Evolutionary conservation across 2,888 invertebrate genomes (phyloP), one percentile per base, ranked within the genome.

Genomic region (Leptinotarsa tumamoca): DNA sequence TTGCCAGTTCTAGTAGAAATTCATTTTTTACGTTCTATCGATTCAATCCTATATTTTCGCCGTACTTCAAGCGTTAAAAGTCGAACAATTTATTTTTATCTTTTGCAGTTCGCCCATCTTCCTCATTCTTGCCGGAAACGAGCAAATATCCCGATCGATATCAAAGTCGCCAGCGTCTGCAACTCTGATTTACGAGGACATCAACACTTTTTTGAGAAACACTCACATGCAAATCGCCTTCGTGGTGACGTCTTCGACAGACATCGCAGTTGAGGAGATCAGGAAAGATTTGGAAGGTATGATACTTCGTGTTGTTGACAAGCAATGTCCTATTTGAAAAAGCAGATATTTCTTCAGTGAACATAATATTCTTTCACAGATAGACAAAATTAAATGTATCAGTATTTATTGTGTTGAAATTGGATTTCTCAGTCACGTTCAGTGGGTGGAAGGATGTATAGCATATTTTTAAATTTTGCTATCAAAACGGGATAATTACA

Each of bases 211-310:
- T 84, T 88, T 93, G 74, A 89, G 90, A 81, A 92, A 92, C 83
- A 91, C 92, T n/a, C 91, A 92, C 83, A 88, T 90, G 85, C 92
- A 93, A 88, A 90, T 93, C 79, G 90, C 92, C 79, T 87, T 87
- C 79, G 85, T 87, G 10, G 82, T 85, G 7, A 85, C 87, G 14
- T 85, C 90, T 18, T 90, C 91, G 67, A 90, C 92, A 81, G 92
- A 93, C 87, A 90, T 91, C 80, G 90, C 92, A 18, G 89, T 91
- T 72, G 91, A 92, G 81, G 91, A 91, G 71, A 90, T 92, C 79
- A 89, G 91, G 83, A 90, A 90, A 81, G 93, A 93, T 87, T 89
- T 93, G 80, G 91, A 93, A 88, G 91, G 93, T 93, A 87, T 89
- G 89, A 89, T 17, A 14, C 15, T 58, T 15, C 23, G 14, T 58